Conservation (phyloP, 2,888 invertebrate genomes). For the Temnothorax ravouxi region DNA sequence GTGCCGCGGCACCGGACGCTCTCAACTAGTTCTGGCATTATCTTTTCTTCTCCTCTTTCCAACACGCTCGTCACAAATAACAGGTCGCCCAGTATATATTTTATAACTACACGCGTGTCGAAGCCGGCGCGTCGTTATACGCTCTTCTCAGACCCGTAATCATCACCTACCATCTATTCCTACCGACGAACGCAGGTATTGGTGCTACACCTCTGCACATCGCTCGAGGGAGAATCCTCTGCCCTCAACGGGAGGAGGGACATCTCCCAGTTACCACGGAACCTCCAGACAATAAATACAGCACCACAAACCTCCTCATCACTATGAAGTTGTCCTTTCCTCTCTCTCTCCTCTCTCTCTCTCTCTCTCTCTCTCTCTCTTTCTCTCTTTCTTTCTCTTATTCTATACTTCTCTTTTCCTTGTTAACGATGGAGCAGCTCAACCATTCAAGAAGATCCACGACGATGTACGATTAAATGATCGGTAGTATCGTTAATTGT, state of each 20-base stretch:
- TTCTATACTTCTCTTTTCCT: slow-evolving; percentile 37
- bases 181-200: slow-evolving; percentile 52
- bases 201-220: slow-evolving; percentile 47
- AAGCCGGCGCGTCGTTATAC: slow-evolving; percentile 66
- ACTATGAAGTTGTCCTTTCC: slow-evolving; percentile 63
- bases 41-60: slow-evolving; percentile 52
- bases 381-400: neutral
- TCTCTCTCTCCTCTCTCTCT: neutral
- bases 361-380: neutral
- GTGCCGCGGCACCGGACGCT: slow-evolving; percentile 4
- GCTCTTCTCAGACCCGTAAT: slow-evolving; percentile 71
- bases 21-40: slow-evolving; percentile 50
- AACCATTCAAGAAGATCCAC: slow-evolving; percentile 33
- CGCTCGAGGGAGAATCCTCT: slow-evolving; percentile 57
- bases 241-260: slow-evolving; percentile 49
- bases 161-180: slow-evolving; percentile 76
- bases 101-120: slow-evolving; percentile 71
- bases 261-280: slow-evolving; percentile 54
- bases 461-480: slow-evolving; percentile 19
- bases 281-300: slow-evolving; percentile 69
- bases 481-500: slow-evolving; percentile 41
- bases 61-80: slow-evolving; percentile 67
- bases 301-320: slow-evolving; percentile 44
- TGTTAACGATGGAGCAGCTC: slow-evolving; percentile 43
- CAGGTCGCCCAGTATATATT: slow-evolving; percentile 68